Percentiles rank a stretch among this genome's conserved stretches.
phyloP scores from a whole-genome alignment of 2,888 invertebrate genomes.

The Minunthozetes semirufus region DNA sequence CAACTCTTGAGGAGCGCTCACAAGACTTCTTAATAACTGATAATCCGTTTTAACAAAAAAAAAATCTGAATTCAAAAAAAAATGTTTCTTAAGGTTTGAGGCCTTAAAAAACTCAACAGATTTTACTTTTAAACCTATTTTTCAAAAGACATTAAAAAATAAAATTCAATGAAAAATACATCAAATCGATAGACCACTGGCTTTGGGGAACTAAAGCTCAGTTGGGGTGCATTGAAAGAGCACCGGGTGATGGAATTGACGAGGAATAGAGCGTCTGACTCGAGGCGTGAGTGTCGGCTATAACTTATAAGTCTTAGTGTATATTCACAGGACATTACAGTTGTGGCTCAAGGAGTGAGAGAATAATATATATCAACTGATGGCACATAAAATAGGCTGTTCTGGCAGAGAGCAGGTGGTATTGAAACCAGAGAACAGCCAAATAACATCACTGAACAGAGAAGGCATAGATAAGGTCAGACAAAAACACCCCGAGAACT shows the following conservation, averaged over 20 bases:
- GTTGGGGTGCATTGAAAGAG: background rate
- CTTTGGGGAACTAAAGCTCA: background rate
- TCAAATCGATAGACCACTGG: constrained; percentile 12
- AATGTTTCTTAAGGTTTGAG: background rate
- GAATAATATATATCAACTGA: constrained; percentile 3
- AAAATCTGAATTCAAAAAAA: background rate
- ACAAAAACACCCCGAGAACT: background rate
- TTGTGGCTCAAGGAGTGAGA: background rate
- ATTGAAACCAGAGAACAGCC: background rate
- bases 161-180: background rate
- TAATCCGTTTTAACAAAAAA: background rate
- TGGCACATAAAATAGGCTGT: background rate
- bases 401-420: constrained; percentile 12
- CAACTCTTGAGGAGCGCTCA: background rate
- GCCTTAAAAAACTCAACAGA: constrained; percentile 11
- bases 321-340: background rate
- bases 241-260: background rate
- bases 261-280: background rate
- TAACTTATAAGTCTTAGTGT: background rate
- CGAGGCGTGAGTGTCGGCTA: constrained; percentile 9
- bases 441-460: background rate
- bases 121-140: background rate
- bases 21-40: background rate
- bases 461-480: background rate
- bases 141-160: background rate